Evolutionary conservation across 1,140 invertebrate genomes (phyloP).

Genomic region (Sarcophaga bullata): DNA sequence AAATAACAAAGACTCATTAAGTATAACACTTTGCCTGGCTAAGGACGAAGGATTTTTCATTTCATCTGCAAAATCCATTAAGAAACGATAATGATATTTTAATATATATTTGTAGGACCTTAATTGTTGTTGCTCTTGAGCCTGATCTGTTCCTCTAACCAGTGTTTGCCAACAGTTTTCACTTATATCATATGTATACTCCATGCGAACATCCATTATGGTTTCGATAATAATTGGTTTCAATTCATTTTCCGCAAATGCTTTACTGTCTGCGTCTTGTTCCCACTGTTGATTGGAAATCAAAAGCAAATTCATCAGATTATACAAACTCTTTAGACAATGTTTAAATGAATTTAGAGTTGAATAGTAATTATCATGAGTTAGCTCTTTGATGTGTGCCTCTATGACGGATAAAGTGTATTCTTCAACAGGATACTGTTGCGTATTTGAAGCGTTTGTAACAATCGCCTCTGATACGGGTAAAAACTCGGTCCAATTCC

Average conservation of each 20-base stretch:
- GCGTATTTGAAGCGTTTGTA: constrained; percentile 45
- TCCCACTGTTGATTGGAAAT: constrained; percentile 46
- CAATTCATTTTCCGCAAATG: constrained; percentile 42
- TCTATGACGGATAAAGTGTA: constrained; percentile 62
- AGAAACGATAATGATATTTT: constrained; percentile 75
- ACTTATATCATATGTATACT: constrained; percentile 76
- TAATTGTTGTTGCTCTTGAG: constrained; percentile 72
- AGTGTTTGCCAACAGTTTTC: constrained; percentile 74
- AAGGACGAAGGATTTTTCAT: constrained; percentile 47
- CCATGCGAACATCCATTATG: constrained; percentile 79
- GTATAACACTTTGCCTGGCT: constrained; percentile 49
- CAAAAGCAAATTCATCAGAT: constrained; percentile 59
- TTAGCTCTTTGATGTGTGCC: constrained; percentile 59
- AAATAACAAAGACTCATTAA: constrained; percentile 61
- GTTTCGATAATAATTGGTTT: constrained; percentile 75
- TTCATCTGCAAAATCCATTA: constrained; percentile 70
- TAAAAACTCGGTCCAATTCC: constrained; percentile 62
- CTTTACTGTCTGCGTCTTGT: constrained; percentile 41
- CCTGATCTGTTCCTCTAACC: constrained; percentile 72
- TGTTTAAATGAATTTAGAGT: constrained; percentile 62
- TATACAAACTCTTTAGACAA: constrained; percentile 57
- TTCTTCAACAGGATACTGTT: constrained; percentile 57
- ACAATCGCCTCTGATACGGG: constrained; percentile 57
- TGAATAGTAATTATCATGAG: constrained; percentile 52
- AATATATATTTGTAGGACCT: constrained; percentile 74